Conservation (phyloP, 2,888 invertebrate species). For the Latheticus oryzae region DNA sequence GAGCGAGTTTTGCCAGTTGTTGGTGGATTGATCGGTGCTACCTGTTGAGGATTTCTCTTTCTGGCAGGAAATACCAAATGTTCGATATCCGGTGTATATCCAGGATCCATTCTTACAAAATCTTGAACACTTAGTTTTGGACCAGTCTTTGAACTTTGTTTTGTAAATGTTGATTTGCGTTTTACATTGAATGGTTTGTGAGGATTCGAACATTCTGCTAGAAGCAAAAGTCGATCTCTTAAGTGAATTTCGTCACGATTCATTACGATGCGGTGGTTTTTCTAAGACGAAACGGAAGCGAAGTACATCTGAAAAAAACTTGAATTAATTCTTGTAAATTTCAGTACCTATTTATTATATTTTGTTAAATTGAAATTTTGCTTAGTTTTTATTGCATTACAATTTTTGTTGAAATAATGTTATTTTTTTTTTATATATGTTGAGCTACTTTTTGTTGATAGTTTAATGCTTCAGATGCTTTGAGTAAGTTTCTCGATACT, state of each 20-base stretch:
- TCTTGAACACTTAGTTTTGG: constrained; percentile 62
- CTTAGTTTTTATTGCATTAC: too few relatives aligned
- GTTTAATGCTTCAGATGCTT: too few relatives aligned
- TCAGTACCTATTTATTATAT: too few relatives aligned
- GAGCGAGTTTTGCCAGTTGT: constrained; percentile 62
- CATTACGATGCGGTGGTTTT: too few relatives aligned
- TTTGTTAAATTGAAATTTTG: too few relatives aligned
- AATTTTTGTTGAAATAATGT: too few relatives aligned
- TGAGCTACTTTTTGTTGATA: too few relatives aligned
- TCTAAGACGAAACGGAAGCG: too few relatives aligned
- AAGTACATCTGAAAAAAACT: too few relatives aligned
- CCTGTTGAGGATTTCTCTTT: constrained; percentile 64
- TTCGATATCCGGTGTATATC: constrained; percentile 68
- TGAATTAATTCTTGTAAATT: too few relatives aligned
- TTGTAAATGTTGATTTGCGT: constrained; percentile 62
- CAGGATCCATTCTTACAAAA: constrained; percentile 66
- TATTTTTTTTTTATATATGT: too few relatives aligned
- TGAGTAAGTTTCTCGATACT: too few relatives aligned
- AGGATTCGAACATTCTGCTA: constrained; percentile 65
- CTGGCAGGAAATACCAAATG: constrained; percentile 70
- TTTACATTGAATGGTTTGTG: constrained; percentile 63
- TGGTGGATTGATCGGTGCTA: constrained; percentile 63
- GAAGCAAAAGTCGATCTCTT: constrained; percentile 67
- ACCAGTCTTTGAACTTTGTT: constrained; percentile 60
- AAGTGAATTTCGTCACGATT: constrained; percentile 67